These are phyloP conservation scores for Dendrolimus punctatus DNA, from an alignment of 1,140 invertebrate species.

Conservation along the genomic window DNA sequence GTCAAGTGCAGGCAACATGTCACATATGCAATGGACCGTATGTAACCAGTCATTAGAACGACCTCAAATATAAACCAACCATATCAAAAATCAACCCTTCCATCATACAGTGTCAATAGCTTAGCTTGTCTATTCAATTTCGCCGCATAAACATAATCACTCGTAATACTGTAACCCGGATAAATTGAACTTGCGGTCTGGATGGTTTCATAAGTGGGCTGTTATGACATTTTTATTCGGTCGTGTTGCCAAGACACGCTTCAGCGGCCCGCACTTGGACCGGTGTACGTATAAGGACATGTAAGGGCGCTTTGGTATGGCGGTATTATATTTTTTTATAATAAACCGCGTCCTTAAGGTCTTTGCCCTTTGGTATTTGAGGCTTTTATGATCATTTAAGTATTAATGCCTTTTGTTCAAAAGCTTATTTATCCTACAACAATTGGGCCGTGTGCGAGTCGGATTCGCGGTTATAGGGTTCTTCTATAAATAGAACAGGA, in stretches of 20 bases:
- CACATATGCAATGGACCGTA: slow-evolving; percentile 43
- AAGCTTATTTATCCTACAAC: no score
- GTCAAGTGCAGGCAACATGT: slow-evolving; percentile 49
- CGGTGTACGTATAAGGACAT: slow-evolving; percentile 7
- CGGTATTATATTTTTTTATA: slow-evolving; percentile 36
- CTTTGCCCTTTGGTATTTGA: slow-evolving; percentile 44
- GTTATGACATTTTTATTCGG: slow-evolving; percentile 2
- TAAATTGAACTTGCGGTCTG: neutral
- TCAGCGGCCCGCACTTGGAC: neutral
- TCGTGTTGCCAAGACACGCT: slow-evolving; percentile 2
- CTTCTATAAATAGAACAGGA: no score
- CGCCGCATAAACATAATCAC: neutral
- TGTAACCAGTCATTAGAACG: slow-evolving; percentile 42
- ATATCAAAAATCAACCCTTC: slow-evolving; percentile 19
- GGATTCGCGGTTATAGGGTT: no score
- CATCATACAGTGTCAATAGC: neutral
- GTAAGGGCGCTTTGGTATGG: slow-evolving; percentile 5
- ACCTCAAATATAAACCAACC: slow-evolving; percentile 23
- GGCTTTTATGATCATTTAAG: neutral
- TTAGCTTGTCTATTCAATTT: neutral
- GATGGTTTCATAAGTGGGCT: neutral
- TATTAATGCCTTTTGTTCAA: no score
- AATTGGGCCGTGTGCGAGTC: no score
- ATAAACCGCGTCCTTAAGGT: slow-evolving; percentile 34
- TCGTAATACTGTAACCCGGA: neutral